A percentile compares a stretch with the other conserved stretches of the same genome.
These are phyloP conservation scores for Eurosta solidaginis DNA, from an alignment of 1,140 invertebrate species.

Conservation along the genomic window DNA sequence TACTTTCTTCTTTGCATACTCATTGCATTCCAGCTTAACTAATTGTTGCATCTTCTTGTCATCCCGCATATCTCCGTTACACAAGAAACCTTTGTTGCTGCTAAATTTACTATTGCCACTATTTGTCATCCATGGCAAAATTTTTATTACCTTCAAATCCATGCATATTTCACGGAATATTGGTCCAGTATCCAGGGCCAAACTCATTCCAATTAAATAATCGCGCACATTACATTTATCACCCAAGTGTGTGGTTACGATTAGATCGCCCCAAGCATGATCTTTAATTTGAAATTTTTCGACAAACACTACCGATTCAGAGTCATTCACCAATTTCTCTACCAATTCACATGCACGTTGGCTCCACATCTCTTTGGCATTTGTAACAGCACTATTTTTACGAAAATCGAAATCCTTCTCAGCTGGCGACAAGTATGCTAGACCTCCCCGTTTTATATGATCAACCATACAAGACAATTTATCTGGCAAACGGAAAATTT, in stretches of 20 bases:
- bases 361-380: conserved; percentile 23
- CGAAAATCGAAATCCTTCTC: conserved; percentile 30
- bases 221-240: conserved; percentile 4
- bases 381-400: not conserved
- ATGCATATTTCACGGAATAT: not conserved
- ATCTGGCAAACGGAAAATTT: conserved; percentile 31
- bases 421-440: conserved; percentile 26
- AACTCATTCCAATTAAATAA: conserved; percentile 19
- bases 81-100: conserved; percentile 14
- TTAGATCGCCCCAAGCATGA: conserved; percentile 33
- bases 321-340: conserved; percentile 29
- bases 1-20: conserved; percentile 32
- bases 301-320: conserved; percentile 21
- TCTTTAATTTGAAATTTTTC: conserved; percentile 8
- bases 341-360: conserved; percentile 31
- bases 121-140: conserved; percentile 32
- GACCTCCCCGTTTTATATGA: conserved; percentile 20
- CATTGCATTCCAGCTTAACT: not conserved
- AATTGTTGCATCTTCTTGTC: not conserved
- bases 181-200: not conserved
- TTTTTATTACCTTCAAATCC: conserved; percentile 9
- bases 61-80: not conserved
- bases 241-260: conserved; percentile 19
- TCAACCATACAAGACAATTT: not conserved
- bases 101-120: conserved; percentile 31